Base-by-base conservation (phyloP, 2,888 invertebrate genomes). In the Laspeyria flexula region DNA sequence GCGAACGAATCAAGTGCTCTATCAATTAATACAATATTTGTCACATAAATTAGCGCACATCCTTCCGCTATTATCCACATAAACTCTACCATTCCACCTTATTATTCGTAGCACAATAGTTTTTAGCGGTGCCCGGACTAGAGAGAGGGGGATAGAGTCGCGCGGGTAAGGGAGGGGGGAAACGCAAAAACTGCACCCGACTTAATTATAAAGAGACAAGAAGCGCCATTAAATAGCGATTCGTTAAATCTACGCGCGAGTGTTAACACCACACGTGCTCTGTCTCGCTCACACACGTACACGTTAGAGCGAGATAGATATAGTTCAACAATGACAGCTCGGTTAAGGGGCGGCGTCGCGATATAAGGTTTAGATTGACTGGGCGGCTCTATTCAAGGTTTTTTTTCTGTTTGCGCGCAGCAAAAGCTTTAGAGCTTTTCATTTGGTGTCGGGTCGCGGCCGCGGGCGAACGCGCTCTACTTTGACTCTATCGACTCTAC, bases 261-360 rank as follows among this genome's bases (percentile, higher is more conserved):
- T 86, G 90, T 89, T 90, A 90, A 90, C 91, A 86, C 86, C 83
- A 82, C 79, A 75, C 64, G 66, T 81, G 62, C 55, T 53, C 76
- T 51, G 37, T 89, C 90, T 66, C 79, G 53, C 38, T 88, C 83
- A 1, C 12, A 15, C 63, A 0, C 37, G 52, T 51, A 48, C 10
- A 5, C 0, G 55, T 1, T 4, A 3, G 77, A 90, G 57, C 30
- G 84, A 70, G 88, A 85, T 60, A 64, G 64, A 15, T 27, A 44
- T 68, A 79, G 48, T 57, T 82, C 56, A 44, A 51, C 40, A 45
- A 68, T 40, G 66, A 95, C 73, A 95, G 95, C 96, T 49, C 16
- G 96, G 11, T 85, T 56, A 96, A 73, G 97, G 98, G 67, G 98
- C 98, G 63, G 89, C 75, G 86, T 79, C 73, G 70, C 76, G 84